Base-by-base conservation (phyloP, 2,888 invertebrate species). In the Therioaphis trifolii region DNA sequence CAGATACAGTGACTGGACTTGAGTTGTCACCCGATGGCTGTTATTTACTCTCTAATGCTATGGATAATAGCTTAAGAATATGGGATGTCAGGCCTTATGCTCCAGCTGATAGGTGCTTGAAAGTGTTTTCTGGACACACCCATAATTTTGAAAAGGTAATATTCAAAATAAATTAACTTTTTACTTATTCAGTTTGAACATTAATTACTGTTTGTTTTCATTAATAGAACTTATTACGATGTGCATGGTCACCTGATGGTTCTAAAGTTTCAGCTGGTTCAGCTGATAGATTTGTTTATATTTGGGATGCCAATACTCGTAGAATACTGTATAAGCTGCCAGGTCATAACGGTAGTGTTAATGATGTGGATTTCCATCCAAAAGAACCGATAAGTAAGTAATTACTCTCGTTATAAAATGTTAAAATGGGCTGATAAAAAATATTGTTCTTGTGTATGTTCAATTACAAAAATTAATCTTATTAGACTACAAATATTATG, bases 71-170 rank as follows among this genome's bases (percentile, higher is more conserved):
- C 40, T 90, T 98, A 49, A 91, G 98, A 84, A 95, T 98, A 87
- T 99, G 99, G 98, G 99, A 99, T 89, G 93, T 99, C 78, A 91
- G 98, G 40, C 97, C 99, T 0, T 99, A 96, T 90, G 97, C 96
- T 1, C 96, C 97, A 0, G 92, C 93, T 58, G 97, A 98, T 88
- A 92, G 99, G 86, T 98, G 98, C 89, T 94, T 97, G 0, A 97
- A 97, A 89, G 93, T 97, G 58, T 91, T 97, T 86, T 92, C 93
- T 15, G 97, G 98, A 0, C 98, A 98, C 90, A 96, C 96, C 87
- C 98, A 99, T 89, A 98, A 97, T 90, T 99, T 98, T 89, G 99
- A 99, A 90, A 96, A 96, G 89, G 92, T 91, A 69, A 63, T 85
- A 43, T 55, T 49, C 5, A 74, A 46, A 52, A 46, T 4, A 52